Percentiles rank a stretch among this genome's conserved stretches.
Evolutionary conservation across 2,888 invertebrate genomes (phyloP).

Genomic region (Drosophila nr. fundita): DNA sequence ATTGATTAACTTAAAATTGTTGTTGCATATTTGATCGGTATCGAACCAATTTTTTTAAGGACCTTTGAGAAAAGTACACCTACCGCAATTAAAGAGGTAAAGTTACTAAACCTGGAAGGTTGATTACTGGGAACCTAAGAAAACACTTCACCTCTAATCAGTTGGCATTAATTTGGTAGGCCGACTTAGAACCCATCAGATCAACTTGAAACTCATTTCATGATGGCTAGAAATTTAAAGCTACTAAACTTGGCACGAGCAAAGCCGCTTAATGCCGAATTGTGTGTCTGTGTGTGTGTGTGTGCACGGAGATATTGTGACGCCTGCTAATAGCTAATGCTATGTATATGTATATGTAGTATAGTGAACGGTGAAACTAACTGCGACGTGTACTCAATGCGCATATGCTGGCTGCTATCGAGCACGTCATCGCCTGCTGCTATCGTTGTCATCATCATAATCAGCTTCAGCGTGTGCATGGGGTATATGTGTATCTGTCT

Average conservation of each 20-base stretch:
- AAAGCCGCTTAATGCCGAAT: constrained; percentile 1
- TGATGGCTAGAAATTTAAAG: neutral
- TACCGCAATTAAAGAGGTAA: neutral
- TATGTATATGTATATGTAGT: neutral
- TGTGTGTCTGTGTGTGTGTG: neutral
- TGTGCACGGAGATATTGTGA: neutral
- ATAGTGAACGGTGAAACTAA: neutral
- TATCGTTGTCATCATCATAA: constrained; percentile 61
- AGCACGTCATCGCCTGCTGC: constrained; percentile 69
- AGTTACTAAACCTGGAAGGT: neutral
- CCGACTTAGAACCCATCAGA: neutral
- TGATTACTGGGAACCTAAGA: neutral
- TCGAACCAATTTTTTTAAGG: no score
- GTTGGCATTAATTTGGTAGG: neutral
- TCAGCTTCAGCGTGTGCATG: constrained; percentile 19
- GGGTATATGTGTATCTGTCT: neutral
- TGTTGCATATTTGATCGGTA: no score
- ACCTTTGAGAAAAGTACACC: no score
- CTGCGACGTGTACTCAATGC: constrained; percentile 28
- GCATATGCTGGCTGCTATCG: constrained; percentile 64
- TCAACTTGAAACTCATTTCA: neutral
- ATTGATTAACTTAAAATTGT: no score
- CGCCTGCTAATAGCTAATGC: constrained; percentile 10
- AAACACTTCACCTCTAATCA: neutral
- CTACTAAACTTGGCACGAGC: neutral